Base-by-base conservation (phyloP, 1,140 invertebrate genomes). In the Papilio helenus region DNA sequence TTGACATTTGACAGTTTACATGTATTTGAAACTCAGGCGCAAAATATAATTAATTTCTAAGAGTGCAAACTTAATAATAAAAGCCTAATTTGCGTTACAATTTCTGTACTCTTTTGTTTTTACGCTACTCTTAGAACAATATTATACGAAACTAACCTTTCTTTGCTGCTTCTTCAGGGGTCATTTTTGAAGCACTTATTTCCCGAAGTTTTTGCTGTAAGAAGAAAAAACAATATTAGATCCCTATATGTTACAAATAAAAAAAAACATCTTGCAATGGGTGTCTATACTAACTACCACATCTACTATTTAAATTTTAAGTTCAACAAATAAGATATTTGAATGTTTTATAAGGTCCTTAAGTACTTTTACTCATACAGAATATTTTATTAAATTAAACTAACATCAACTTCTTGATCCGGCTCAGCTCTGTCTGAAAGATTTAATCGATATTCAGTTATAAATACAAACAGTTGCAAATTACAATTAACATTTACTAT, bases 331-430 rank as follows among this genome's bases (percentile, higher is more conserved):
- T 39, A 78, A 44, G n/a, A 14, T 20, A 3, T 5, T 5, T 55
- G n/a, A 29, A 1, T 55, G 3, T 29, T 29, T 12, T 49, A 7
- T 46, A 12, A 1, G 18, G 49, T 3, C 18, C 5, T 55, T 34
- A n/a, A 49, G 18, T 23, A 61, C n/a, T n/a, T n/a, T n/a, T 23
- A 16, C 20, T 4, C 34, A 2, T 34, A 34, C 14, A 76, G 29
- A 4, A 76, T 51, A 49, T n/a, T 29, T 10, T 71, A 78, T 23
- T 10, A 55, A 73, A 44, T 29, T 14, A 76, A 79, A 90, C 90
- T 90, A 91, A 91, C 91, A 82, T 92, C 86, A 16, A 91, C 82
- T 72, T 89, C 89, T 80, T 88, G 87, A 61, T 77, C 84, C 14
- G 83, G 84, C 4, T 12, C 65, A 1, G 89, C 79, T 84, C 85